Percentiles rank a stretch among this genome's conserved stretches.
Evolutionary conservation across 1,140 invertebrate genomes (phyloP).

Genomic region (Drosophila tristis): DNA sequence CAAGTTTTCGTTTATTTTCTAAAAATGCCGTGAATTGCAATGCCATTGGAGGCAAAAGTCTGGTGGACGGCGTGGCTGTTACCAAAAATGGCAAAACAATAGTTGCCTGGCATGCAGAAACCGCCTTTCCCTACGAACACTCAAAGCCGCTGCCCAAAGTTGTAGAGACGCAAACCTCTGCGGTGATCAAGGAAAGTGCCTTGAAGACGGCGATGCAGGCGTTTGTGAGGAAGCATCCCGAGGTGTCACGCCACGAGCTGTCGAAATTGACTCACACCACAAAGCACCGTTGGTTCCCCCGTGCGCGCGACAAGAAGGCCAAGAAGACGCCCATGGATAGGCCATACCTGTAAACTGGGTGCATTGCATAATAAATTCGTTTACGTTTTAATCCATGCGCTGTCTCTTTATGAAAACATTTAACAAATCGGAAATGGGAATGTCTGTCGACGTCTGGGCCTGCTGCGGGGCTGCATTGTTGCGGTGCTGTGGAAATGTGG

Average conservation of each 20-base stretch:
- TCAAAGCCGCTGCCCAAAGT: slow-evolving; percentile 89
- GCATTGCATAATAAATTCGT: slow-evolving; percentile 68
- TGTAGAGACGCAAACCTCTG: slow-evolving; percentile 67
- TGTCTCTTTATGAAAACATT: slow-evolving; percentile 70
- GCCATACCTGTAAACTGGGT: slow-evolving; percentile 87
- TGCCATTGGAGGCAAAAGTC: slow-evolving; percentile 64
- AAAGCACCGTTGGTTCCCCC: slow-evolving; percentile 92
- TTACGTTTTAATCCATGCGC: slow-evolving; percentile 62
- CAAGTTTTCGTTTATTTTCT: slow-evolving; percentile 70
- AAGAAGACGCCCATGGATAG: slow-evolving; percentile 89
- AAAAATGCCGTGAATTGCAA: slow-evolving; percentile 59
- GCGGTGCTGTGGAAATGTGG: slow-evolving; percentile 97
- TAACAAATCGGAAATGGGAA: slow-evolving; percentile 91
- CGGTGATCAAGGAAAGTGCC: slow-evolving; percentile 88
- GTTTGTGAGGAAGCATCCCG: slow-evolving; percentile 88
- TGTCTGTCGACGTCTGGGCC: slow-evolving; percentile 86
- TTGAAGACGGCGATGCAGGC: slow-evolving; percentile 87
- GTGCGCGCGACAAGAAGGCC: slow-evolving; percentile 87
- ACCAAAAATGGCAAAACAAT: slow-evolving; percentile 91
- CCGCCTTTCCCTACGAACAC: slow-evolving; percentile 92
- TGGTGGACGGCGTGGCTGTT: slow-evolving; percentile 86
- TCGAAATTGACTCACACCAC: slow-evolving; percentile 91
- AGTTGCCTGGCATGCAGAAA: slow-evolving; percentile 94
- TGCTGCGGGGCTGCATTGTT: slow-evolving; percentile 88
- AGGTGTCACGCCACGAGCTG: slow-evolving; percentile 88